Evolutionary conservation across 1,140 invertebrate genomes (phyloP), one percentile per base, ranked within the genome.

Genomic region (Odontomachus brunneus): DNA sequence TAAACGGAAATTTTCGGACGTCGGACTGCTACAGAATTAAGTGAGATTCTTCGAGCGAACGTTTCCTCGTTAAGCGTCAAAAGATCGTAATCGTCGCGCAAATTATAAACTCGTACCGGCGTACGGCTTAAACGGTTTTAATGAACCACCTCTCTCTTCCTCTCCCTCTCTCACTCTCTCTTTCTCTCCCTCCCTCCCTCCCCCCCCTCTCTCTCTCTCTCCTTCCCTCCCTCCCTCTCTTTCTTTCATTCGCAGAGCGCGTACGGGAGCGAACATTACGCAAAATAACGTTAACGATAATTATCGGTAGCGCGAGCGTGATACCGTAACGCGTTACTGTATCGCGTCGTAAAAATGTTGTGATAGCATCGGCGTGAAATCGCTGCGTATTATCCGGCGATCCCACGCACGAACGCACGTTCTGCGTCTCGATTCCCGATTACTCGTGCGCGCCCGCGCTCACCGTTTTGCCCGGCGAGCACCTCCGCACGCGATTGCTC

Each of bases 261-360:
- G 29, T 53, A 66, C 60, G 19, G 33, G 19, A 22, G 49, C 62
- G 12, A 67, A 29, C 26, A 57, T 78, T 78, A 78, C 63, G 33
- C 65, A 78, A 78, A 78, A 76, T 76, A 76, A 78, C 63, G 63
- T 78, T 69, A 78, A 80, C 33, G 75, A 80, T 80, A 71, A 82
- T 82, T 82, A 82, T 82, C 78, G 33, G 67, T 74, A 60, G 74
- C 59, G 84, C 73, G 44, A 85, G 82, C 73, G 82, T 60, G 73
- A 86, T 78, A 83, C 83, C 82, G 66, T 82, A 74, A 73, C 84
- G 62, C 59, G 63, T 80, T 76, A 73, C 83, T 71, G 78, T 62
- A 82, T 82, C 69, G 57, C 78, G 55, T 51, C 69, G 57, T 82
- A 82, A 82, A 82, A 82, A 72, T 82, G 55, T 74, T 74, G 48